phyloP scores from a whole-genome alignment of 2,888 invertebrate species.

The Caenorhabditis sp. region DNA sequence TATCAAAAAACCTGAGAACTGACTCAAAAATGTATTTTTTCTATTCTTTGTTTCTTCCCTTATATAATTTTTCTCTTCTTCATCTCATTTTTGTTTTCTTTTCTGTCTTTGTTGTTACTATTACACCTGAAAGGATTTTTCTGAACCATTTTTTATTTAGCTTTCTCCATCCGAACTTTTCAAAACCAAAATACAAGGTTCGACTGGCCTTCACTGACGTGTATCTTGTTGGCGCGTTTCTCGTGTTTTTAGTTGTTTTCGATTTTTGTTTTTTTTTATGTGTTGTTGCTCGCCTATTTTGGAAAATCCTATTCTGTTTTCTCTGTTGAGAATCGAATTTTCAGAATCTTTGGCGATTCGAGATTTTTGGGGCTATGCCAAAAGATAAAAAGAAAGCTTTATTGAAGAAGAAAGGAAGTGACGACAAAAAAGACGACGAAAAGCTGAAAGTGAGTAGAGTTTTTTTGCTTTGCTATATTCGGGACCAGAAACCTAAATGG shows the following conservation, averaged over 20 bases:
- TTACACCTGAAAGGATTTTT: background rate
- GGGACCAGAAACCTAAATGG: no score
- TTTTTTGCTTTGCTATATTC: background rate
- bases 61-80: slow-evolving; percentile 7
- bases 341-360: slow-evolving; percentile 10
- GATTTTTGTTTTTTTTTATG: background rate
- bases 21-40: background rate
- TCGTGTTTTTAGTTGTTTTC: background rate
- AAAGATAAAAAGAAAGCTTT: slow-evolving; percentile 20
- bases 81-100: slow-evolving; percentile 1
- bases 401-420: slow-evolving; percentile 11
- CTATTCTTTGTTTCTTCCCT: slow-evolving; percentile 4
- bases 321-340: slow-evolving; percentile 12
- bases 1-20: no score
- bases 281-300: background rate
- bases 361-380: slow-evolving; percentile 29
- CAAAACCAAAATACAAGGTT: background rate
- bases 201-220: slow-evolving; percentile 13
- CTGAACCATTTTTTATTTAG: background rate
- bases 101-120: background rate
- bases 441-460: background rate
- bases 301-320: background rate
- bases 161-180: background rate
- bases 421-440: slow-evolving; percentile 16
- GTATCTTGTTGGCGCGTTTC: slow-evolving; percentile 3